Conservation (phyloP, 2,888 invertebrate genomes). For the Ptilodon capucinus region DNA sequence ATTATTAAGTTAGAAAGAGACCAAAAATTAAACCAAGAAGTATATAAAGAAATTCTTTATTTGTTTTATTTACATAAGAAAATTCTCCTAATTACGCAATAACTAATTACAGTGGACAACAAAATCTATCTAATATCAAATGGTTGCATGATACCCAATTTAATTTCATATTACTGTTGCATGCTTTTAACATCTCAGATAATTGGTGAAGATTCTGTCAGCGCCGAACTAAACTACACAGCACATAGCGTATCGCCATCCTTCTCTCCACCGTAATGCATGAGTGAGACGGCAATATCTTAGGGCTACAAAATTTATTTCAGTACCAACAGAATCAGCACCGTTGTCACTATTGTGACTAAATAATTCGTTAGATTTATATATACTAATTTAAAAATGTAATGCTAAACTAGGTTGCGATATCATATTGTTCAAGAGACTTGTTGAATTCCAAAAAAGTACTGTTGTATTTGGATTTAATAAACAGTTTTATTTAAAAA, state of each 20-base stretch:
- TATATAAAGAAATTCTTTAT: conserved; percentile 76
- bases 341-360: conserved; percentile 28
- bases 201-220: no score
- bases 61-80: conserved; percentile 79
- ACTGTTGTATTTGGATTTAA: no score
- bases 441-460: no score
- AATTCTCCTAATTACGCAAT: conserved; percentile 76
- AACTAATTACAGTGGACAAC: conserved; percentile 78
- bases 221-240: no score
- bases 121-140: conserved; percentile 75
- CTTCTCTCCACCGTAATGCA: no score
- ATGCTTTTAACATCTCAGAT: conserved; percentile 33
- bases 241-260: no score
- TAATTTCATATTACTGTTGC: conserved; percentile 24
- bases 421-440: conserved; percentile 27
- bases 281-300: no score
- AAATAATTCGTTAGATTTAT: conserved; percentile 24
- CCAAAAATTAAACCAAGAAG: background rate
- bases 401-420: conserved; percentile 17
- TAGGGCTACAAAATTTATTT: no score
- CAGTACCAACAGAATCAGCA: no score
- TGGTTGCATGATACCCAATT: conserved; percentile 55
- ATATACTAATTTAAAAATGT: conserved; percentile 13
- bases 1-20: no score
- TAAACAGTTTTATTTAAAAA: no score